Evolutionary conservation across 2,113 vertebrate genomes (phyloP), one percentile per base, ranked within the genome.

Genomic region (Xerus inauris): DNA sequence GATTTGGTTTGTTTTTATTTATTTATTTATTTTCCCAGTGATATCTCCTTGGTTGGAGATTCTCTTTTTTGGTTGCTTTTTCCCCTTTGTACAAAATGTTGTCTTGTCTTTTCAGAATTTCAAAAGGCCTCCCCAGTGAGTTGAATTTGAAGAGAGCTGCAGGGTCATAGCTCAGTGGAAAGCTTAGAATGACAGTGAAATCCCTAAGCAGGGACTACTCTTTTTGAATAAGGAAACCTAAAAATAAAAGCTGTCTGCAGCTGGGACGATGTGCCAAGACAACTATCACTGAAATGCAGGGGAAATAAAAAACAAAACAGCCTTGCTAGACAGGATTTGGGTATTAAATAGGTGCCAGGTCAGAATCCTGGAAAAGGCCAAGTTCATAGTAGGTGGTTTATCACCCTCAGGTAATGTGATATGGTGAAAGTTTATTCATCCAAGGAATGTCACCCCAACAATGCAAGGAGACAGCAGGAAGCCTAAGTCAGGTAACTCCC

Each of bases 41-140:
- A 65, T 95, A 59, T 88, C 89, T 95, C 9, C 59, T 91, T 73
- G 19, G 49, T 95, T 92, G 77, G 93, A 17, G 95, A 93, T 83
- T 89, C 62, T 73, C 35, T 87, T 91, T 96, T 96, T 86, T 83
- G 57, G 81, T 95, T 94, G 79, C 45, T 73, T 97, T 97, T 81
- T 91, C 77, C 87, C n/a, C 49, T 89, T 96, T 94, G 89, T 96
- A 96, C 91, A 96, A 96, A 97, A 97, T 97, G 96, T 92, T 96
- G 85, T 97, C 96, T 97, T 97, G 92, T 97, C 87, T 97, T 94
- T 80, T 91, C 83, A 96, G 91, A 57, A 91, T 97, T 97, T 97
- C 89, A 95, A 95, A 96, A 96, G 95, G 24, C 73, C 67, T 97
- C 97, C 96, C 94, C 87, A 90, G 97, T 85, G 97, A 96, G 80